Conservation (phyloP, 2,888 invertebrate genomes). For the Mallateleia sp. region DNA sequence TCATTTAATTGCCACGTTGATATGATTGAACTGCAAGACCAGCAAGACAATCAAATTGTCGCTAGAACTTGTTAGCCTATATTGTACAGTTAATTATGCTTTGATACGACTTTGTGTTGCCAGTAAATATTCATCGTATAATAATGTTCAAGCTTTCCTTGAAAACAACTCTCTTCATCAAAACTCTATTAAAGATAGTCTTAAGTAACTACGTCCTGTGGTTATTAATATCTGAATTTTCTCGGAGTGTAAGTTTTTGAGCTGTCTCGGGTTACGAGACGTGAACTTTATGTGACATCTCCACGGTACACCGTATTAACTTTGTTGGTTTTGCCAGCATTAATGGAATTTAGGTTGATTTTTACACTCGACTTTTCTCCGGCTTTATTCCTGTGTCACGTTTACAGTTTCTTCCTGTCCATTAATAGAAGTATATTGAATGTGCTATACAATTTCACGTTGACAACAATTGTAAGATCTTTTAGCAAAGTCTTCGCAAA, state of each 20-base stretch:
- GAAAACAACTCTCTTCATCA: conserved; percentile 57
- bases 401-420: conserved; percentile 17
- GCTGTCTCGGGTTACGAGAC: conserved; percentile 31
- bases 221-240: conserved; percentile 59
- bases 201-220: conserved; percentile 45
- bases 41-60: background rate
- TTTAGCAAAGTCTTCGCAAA: background rate
- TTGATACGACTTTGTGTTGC: conserved; percentile 18
- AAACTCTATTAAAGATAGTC: conserved; percentile 46
- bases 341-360: conserved; percentile 42
- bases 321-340: conserved; percentile 20
- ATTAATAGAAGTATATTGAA: conserved; percentile 30
- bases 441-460: background rate
- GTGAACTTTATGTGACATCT: conserved; percentile 34
- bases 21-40: background rate
- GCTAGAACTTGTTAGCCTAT: background rate
- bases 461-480: background rate
- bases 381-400: conserved; percentile 6
- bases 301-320: conserved; percentile 18
- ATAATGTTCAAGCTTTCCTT: conserved; percentile 16
- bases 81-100: conserved; percentile 21
- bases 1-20: conserved; percentile 37
- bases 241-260: conserved; percentile 33
- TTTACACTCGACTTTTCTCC: conserved; percentile 12
- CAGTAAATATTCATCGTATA: conserved; percentile 9